Evolutionary conservation across 2,888 invertebrate species (phyloP).

Genomic region (Atethmia centrago): DNA sequence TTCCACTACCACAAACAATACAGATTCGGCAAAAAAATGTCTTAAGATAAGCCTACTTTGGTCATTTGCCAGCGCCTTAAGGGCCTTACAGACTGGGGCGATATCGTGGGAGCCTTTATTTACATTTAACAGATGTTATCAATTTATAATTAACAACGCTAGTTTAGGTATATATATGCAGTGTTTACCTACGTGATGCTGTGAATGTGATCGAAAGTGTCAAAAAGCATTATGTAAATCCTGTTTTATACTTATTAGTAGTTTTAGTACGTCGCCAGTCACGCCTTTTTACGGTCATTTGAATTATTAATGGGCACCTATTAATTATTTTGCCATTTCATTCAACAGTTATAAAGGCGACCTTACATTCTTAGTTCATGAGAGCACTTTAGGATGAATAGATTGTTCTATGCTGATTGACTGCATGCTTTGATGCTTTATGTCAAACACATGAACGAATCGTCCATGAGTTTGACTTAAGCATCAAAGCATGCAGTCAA

Average conservation of each 20-base stretch:
- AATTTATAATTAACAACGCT: too few relatives aligned
- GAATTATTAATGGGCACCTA: conserved; percentile 4
- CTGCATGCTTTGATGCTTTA: conserved; percentile 6
- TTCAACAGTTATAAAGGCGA: conserved; percentile 8
- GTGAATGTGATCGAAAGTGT: not conserved
- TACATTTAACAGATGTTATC: too few relatives aligned
- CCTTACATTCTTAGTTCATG: conserved; percentile 18
- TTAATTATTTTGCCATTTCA: conserved; percentile 12
- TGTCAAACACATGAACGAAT: not conserved
- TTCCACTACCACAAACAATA: too few relatives aligned
- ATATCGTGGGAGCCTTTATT: too few relatives aligned
- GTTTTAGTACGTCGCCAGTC: not conserved
- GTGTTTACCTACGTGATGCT: not conserved
- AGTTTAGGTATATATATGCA: not conserved
- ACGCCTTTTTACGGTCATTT: not conserved
- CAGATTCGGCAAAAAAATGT: too few relatives aligned
- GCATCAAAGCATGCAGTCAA: too few relatives aligned
- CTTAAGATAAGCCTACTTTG: too few relatives aligned
- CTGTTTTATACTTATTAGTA: not conserved
- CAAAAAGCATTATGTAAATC: not conserved
- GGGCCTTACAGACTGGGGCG: too few relatives aligned
- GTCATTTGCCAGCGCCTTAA: too few relatives aligned
- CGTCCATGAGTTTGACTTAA: too few relatives aligned
- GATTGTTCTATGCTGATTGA: not conserved
- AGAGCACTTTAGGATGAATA: conserved; percentile 4